phyloP scores from a whole-genome alignment of 2,888 invertebrate species.

The Ormyrus pomaceus region DNA sequence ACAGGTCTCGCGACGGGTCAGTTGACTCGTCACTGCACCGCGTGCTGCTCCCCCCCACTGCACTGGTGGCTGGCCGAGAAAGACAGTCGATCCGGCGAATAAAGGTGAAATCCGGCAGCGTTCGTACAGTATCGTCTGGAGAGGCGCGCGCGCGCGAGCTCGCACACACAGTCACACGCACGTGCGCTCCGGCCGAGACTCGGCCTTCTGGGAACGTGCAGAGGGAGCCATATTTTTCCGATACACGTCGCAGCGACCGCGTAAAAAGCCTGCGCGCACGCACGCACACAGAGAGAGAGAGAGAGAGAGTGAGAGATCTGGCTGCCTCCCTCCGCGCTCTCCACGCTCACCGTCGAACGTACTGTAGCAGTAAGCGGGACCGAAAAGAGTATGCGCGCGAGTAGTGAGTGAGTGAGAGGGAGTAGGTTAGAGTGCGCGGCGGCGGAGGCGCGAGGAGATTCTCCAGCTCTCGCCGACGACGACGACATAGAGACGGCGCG shows the following conservation, averaged over 20 bases:
- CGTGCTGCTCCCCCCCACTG: constrained; percentile 9
- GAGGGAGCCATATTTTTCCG: constrained; percentile 80
- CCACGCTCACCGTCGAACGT: too few relatives aligned
- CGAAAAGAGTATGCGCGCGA: too few relatives aligned
- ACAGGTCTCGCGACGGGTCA: too few relatives aligned
- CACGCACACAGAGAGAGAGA: constrained; percentile 18
- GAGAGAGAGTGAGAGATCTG: not conserved
- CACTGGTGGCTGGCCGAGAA: not conserved
- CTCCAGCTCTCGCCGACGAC: too few relatives aligned
- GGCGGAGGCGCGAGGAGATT: constrained; percentile 27
- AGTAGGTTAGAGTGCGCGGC: not conserved
- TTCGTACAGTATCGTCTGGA: constrained; percentile 7
- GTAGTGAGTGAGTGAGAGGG: constrained; percentile 26
- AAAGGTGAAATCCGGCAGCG: constrained; percentile 55
- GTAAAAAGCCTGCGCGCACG: constrained; percentile 60
- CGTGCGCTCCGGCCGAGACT: too few relatives aligned
- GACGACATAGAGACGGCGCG: too few relatives aligned
- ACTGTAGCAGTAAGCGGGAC: too few relatives aligned
- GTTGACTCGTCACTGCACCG: not conserved
- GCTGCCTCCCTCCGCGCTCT: too few relatives aligned
- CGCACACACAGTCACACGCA: not conserved
- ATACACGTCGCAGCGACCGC: constrained; percentile 68
- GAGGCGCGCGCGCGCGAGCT: constrained; percentile 10
- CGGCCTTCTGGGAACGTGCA: constrained; percentile 77
- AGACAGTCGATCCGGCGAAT: not conserved